phyloP scores from a whole-genome alignment of 2,113 vertebrate species.

The Tachycineta bicolor region DNA sequence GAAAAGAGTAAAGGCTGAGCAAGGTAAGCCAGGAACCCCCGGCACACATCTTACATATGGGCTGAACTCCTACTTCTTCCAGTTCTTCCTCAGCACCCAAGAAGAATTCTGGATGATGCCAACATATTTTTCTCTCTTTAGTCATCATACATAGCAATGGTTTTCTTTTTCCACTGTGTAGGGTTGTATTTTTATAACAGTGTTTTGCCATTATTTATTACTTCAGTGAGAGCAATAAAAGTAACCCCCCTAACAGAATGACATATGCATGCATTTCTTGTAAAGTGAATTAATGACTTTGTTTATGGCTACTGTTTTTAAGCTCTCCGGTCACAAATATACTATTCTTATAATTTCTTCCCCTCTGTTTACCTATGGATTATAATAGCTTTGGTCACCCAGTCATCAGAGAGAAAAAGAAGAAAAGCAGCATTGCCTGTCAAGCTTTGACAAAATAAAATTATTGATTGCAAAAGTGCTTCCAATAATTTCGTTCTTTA shows the following conservation, averaged over 20 bases:
- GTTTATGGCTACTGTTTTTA: neutral
- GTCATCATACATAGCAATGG: neutral
- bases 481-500: neutral
- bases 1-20: neutral
- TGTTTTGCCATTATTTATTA: neutral
- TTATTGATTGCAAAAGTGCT: neutral
- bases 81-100: neutral
- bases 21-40: neutral
- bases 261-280: neutral
- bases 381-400: neutral
- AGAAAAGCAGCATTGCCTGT: neutral
- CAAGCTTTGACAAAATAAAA: neutral
- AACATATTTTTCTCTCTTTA: neutral
- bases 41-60: rapidly evolving
- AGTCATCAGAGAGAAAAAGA: neutral
- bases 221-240: neutral
- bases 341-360: neutral
- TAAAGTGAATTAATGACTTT: neutral
- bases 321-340: neutral
- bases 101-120: neutral
- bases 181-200: neutral
- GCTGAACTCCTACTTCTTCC: neutral
- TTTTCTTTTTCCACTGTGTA: neutral
- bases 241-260: neutral
- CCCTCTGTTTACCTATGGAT: neutral